Conservation (phyloP, 2,113 vertebrate genomes). For the Thinocorus orbignyianus region DNA sequence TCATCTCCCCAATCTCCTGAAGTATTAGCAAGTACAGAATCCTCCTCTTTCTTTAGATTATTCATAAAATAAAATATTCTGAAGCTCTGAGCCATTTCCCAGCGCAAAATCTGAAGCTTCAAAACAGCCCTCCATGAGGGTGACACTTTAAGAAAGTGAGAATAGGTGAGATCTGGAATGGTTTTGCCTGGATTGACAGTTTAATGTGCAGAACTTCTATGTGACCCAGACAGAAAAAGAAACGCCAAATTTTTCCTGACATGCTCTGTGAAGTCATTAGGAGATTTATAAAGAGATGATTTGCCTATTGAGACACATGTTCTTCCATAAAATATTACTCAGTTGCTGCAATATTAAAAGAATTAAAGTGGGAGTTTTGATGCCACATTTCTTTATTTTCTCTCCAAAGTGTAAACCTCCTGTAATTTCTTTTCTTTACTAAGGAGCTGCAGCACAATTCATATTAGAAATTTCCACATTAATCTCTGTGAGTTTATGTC, state of each 20-base stretch:
- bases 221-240: conserved; percentile 25
- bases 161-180: background rate
- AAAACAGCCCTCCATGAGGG: conserved; percentile 55
- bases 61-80: background rate
- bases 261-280: background rate
- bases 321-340: background rate
- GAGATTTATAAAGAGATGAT: background rate
- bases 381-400: background rate
- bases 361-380: background rate
- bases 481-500: background rate
- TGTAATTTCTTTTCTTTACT: background rate
- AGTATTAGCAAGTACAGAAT: background rate
- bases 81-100: background rate
- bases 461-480: background rate
- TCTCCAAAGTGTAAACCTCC: background rate
- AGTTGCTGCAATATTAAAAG: background rate
- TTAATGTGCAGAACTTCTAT: conserved; percentile 11
- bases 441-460: background rate
- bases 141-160: conserved; percentile 32
- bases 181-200: conserved; percentile 13
- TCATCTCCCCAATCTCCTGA: background rate
- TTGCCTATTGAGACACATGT: background rate
- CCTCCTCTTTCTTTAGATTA: background rate
- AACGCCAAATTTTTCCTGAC: background rate
- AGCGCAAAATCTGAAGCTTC: background rate